Base-by-base conservation (phyloP, 2,113 vertebrate species). In the Corynorhinus townsendii region DNA sequence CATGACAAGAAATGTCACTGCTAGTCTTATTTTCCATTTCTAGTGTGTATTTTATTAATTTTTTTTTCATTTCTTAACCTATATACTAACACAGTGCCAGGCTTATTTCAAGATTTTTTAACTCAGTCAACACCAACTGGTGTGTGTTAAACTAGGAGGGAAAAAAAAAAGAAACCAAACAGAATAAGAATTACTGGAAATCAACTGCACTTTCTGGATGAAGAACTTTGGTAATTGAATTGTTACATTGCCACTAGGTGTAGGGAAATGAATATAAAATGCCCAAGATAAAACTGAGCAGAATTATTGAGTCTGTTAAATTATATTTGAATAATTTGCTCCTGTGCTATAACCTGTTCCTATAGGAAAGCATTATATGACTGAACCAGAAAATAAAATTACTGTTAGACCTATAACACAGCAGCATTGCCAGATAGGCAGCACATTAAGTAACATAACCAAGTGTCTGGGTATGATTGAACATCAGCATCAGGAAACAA, bases 201-300 rank as follows among this genome's bases (percentile, higher is more conserved):
- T 96, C 76, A 95, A 89, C 62, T 68, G 76, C 64, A 86, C 33
- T 96, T 98, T 97, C 92, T 96, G 93, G 95, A 97, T 96, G 97
- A 97, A 87, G 91, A 93, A 95, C 59, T 96, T 95, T 86, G 95
- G 83, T 96, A 98, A 98, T 86, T 97, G 96, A 97, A 97, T 97
- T 97, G 93, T 97, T 97, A 81, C 83, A 88, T 79, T 82, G 71
- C 87, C 89, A 96, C n/a, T 64, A 94, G 92, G 75, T 96, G 7
- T 97, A 96, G 19, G 14, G 64, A 91, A 96, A 85, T 12, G 33
- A 95, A 97, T 95, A 96, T 35, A 96, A 89, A 98, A 83, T 93
- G 40, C 56, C 14, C 40, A 64, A 86, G 80, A 86, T 96, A 95
- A 91, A 91, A 95, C 75, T 75, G 82, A 97, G 83, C 86, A 68